A percentile compares a stretch with the other conserved stretches of the same genome.
Conservation (phyloP, 2,888 invertebrate species). For the Dione vanillae region DNA sequence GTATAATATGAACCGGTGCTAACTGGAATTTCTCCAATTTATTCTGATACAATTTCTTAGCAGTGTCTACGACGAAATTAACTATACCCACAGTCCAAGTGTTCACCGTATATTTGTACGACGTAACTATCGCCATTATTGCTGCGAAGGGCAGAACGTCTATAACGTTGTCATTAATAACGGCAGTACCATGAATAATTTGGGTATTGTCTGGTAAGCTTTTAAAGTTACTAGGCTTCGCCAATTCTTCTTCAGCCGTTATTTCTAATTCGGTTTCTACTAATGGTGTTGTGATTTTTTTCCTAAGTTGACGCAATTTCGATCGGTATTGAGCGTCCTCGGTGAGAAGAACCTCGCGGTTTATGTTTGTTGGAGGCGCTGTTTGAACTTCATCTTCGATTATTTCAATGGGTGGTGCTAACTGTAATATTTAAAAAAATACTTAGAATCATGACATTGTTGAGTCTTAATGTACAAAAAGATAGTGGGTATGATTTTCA, state of each 20-base stretch:
- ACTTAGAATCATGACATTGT: no score
- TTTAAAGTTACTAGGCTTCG: conserved; percentile 83
- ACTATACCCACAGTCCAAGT: conserved; percentile 86
- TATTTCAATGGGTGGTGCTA: conserved; percentile 57
- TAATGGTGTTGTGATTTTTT: conserved; percentile 69
- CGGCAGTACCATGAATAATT: conserved; percentile 80
- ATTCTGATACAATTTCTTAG: conserved; percentile 69
- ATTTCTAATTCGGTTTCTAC: conserved; percentile 56
- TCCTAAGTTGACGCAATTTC: conserved; percentile 69
- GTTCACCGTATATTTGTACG: conserved; percentile 83
- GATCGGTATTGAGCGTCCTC: conserved; percentile 70
- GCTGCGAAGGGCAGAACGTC: conserved; percentile 82
- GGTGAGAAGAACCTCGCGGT: conserved; percentile 67
- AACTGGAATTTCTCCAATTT: conserved; percentile 72
- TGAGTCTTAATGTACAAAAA: no score
- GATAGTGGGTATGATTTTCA: no score
- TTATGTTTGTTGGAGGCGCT: conserved; percentile 60
- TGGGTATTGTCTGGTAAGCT: conserved; percentile 85
- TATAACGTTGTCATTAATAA: conserved; percentile 63
- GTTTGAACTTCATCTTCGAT: conserved; percentile 69
- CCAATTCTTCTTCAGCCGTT: conserved; percentile 79
- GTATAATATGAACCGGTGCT: conserved; percentile 84
- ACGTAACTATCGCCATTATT: conserved; percentile 85
- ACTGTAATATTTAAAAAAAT: conserved; percentile 49
- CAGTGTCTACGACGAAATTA: conserved; percentile 83